Conservation (phyloP, 2,113 vertebrate genomes). For the Pseudorhombus dupliciocellatus region DNA sequence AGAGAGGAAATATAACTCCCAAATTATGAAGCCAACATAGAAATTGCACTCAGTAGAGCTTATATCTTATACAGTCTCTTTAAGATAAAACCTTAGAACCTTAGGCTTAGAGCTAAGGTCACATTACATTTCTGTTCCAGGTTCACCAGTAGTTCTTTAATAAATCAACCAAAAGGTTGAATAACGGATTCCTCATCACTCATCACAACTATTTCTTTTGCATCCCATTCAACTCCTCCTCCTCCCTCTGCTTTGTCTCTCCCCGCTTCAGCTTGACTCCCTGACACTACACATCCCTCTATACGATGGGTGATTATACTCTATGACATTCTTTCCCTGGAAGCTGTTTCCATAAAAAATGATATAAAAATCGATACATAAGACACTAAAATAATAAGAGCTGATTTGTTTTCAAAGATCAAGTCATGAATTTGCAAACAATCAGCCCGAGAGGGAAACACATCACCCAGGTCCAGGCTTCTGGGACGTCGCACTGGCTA, state of each 20-base stretch:
- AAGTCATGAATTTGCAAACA: background rate
- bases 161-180: no score
- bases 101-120: no score
- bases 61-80: no score
- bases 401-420: no score
- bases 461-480: background rate
- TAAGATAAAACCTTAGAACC: no score
- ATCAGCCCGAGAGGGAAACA: background rate
- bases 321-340: background rate
- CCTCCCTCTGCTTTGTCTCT: background rate
- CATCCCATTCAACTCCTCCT: background rate
- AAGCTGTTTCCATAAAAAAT: background rate
- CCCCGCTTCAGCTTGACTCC: background rate
- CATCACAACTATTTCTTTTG: no score
- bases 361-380: background rate
- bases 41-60: no score
- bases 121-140: no score
- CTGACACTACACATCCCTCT: background rate
- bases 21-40: no score
- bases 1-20: no score
- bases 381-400: background rate
- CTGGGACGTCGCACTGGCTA: background rate
- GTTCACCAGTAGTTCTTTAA: no score
- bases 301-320: background rate
- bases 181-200: no score